Conservation (phyloP, 2,113 vertebrate genomes). For the Chamaetylas fuelleborni region DNA sequence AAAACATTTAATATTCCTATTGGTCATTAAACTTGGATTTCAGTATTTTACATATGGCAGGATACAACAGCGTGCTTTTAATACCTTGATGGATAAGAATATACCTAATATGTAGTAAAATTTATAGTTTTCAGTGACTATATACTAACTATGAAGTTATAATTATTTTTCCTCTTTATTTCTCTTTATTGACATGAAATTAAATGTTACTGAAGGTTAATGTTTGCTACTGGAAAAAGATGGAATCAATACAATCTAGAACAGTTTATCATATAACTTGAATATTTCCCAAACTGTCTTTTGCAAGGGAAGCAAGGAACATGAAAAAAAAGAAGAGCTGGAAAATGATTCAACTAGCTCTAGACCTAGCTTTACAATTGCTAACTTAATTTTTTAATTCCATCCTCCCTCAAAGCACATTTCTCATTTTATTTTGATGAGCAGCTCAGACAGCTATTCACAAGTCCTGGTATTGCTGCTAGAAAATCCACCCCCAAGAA, state of each 20-base stretch:
- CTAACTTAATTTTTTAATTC: background rate
- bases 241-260: background rate
- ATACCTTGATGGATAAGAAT: background rate
- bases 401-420: background rate
- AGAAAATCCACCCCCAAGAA: background rate
- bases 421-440: background rate
- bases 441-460: background rate
- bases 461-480: background rate
- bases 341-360: background rate
- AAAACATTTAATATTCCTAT: background rate
- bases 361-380: background rate
- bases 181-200: background rate
- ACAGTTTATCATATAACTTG: background rate
- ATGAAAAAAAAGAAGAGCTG: background rate
- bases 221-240: background rate
- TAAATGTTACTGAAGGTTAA: background rate
- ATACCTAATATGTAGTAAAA: background rate
- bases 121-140: background rate
- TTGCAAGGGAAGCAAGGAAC: background rate
- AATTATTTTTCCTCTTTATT: background rate
- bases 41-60: background rate
- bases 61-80: background rate
- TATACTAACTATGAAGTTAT: background rate
- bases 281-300: background rate
- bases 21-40: background rate